Percentiles rank a stretch among this genome's conserved stretches.
These are phyloP conservation scores for Protodeltote pygarga DNA, from an alignment of 2,888 invertebrate species.

Conservation along the genomic window DNA sequence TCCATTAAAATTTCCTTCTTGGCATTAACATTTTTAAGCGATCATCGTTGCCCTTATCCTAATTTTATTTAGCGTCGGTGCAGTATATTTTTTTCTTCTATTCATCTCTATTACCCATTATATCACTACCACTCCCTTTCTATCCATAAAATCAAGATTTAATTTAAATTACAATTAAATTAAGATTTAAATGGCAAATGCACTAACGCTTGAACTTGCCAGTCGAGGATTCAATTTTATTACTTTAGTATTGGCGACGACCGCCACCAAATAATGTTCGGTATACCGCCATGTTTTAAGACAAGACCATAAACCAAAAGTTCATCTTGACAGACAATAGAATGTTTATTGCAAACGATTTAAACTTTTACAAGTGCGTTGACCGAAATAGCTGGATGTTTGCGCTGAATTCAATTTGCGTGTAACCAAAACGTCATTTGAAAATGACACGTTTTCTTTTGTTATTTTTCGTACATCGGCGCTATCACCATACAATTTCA, in stretches of 20 bases:
- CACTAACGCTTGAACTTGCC: constrained; percentile 8
- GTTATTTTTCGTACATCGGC: no score
- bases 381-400: constrained; percentile 43
- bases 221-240: constrained; percentile 33
- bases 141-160: neutral
- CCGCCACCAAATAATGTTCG: constrained; percentile 44
- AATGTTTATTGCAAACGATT: constrained; percentile 61
- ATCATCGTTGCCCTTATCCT: no score
- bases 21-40: no score
- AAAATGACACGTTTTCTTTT: neutral
- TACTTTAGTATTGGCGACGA: constrained; percentile 34
- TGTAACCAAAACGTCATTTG: constrained; percentile 3
- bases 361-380: constrained; percentile 61
- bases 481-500: no score
- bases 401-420: constrained; percentile 17
- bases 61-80: no score
- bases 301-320: constrained; percentile 57
- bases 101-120: no score
- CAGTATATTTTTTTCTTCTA: no score
- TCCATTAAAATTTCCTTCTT: no score
- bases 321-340: constrained; percentile 63
- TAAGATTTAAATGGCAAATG: constrained; percentile 8
- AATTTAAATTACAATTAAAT: neutral
- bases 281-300: constrained; percentile 42
- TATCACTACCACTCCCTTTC: neutral